These are phyloP conservation scores for Tenthredo amoena DNA, from an alignment of 2,888 invertebrate species.

Conservation along the genomic window DNA sequence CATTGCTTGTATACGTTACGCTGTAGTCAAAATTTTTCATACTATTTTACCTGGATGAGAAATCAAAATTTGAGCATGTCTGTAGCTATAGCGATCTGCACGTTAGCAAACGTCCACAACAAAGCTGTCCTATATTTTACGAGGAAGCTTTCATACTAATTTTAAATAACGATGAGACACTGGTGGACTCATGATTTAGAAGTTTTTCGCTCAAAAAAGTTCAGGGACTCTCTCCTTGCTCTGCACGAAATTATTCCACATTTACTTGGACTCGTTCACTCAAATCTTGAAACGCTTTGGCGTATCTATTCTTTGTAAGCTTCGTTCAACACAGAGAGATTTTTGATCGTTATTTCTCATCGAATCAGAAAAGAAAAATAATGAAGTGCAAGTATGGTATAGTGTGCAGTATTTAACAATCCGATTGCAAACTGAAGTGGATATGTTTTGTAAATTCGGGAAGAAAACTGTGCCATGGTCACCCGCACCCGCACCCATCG, in stretches of 20 bases:
- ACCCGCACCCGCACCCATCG: constrained; percentile 8
- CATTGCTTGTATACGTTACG: background rate
- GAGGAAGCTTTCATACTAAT: background rate
- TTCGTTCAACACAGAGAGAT: background rate
- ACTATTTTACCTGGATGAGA: background rate
- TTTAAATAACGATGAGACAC: background rate
- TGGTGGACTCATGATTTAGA: background rate
- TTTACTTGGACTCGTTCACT: background rate
- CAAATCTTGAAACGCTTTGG: background rate
- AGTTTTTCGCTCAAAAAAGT: constrained; percentile 12
- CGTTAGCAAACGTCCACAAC: background rate
- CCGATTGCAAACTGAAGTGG: background rate
- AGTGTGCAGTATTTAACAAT: background rate
- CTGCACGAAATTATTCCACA: background rate
- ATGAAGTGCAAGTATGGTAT: background rate
- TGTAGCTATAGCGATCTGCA: background rate
- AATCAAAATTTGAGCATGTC: background rate
- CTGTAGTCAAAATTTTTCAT: background rate
- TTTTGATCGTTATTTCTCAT: constrained; percentile 8
- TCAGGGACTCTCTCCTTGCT: background rate
- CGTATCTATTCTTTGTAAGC: background rate
- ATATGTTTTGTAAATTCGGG: background rate
- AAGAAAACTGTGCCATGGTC: constrained; percentile 40
- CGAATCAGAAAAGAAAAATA: background rate
- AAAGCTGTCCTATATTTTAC: background rate